phyloP scores from a whole-genome alignment of 2,888 invertebrate species.

The Aporophyla nigra region DNA sequence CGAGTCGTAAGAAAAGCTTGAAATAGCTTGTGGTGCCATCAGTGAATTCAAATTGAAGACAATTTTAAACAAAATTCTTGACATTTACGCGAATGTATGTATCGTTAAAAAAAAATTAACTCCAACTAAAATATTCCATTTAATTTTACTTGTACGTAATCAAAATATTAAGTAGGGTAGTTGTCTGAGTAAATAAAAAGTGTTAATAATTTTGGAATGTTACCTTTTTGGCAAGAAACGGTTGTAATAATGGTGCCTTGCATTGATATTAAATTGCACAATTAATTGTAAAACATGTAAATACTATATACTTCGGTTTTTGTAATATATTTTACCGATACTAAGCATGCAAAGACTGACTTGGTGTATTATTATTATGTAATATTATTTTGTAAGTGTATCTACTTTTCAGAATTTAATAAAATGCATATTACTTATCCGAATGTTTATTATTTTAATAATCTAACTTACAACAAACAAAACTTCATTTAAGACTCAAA shows the following conservation, averaged over 20 bases:
- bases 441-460: conserved; percentile 54
- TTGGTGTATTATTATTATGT: conserved; percentile 86
- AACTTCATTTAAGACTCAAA: not conserved
- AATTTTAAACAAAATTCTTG: conserved; percentile 2
- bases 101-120: conserved; percentile 12
- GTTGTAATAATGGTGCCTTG: conserved; percentile 63
- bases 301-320: conserved; percentile 69
- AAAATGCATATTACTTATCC: conserved; percentile 79
- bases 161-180: not conserved
- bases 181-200: conserved; percentile 26
- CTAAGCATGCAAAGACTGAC: conserved; percentile 91
- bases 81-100: not conserved
- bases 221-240: conserved; percentile 63
- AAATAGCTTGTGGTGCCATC: conserved; percentile 60
- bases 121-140: not conserved
- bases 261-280: conserved; percentile 69
- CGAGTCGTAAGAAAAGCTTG: conserved; percentile 16
- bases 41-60: conserved; percentile 23
- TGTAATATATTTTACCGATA: conserved; percentile 85
- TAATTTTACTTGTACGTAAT: conserved; percentile 7
- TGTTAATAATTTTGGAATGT: conserved; percentile 22
- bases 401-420: conserved; percentile 82
- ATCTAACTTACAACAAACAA: conserved; percentile 19
- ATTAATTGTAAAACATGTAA: conserved; percentile 63
- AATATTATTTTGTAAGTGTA: conserved; percentile 84